Conservation (phyloP, 2,797 vertebrate species). For the Leptodactylus fallax region DNA sequence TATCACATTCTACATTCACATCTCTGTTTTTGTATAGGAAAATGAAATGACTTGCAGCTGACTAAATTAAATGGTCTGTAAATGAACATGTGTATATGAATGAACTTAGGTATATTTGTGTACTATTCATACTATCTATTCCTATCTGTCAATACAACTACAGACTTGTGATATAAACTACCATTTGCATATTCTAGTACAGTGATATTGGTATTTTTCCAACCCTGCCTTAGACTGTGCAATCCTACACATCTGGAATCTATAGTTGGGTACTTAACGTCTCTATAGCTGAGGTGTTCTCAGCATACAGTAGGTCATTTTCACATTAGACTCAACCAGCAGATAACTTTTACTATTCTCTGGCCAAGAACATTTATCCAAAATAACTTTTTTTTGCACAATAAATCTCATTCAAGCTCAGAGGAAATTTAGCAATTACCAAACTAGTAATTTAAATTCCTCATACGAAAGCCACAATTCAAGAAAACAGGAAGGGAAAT, state of each 20-base stretch:
- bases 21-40: neutral
- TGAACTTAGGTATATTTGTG: neutral
- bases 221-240: constrained; percentile 34
- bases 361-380: constrained; percentile 45
- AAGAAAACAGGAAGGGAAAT: constrained; percentile 58
- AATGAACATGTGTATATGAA: neutral
- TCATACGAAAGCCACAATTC: constrained; percentile 57
- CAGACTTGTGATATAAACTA: neutral
- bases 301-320: constrained; percentile 54
- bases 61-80: constrained; percentile 7
- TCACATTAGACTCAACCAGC: constrained; percentile 59
- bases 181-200: constrained; percentile 1
- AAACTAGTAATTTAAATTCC: constrained; percentile 59
- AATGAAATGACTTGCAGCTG: constrained; percentile 14
- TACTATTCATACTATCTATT: neutral
- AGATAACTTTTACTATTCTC: constrained; percentile 54
- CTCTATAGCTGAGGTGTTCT: constrained; percentile 59
- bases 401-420: constrained; percentile 59
- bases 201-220: constrained; percentile 19
- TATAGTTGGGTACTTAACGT: constrained; percentile 57
- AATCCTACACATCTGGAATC: constrained; percentile 61
- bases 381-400: constrained; percentile 60
- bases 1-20: constrained; percentile 33
- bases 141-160: constrained; percentile 42
- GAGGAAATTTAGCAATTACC: constrained; percentile 63